These are phyloP conservation scores for Cyclina sinensis DNA, from an alignment of 1,140 invertebrate species.

Conservation along the genomic window DNA sequence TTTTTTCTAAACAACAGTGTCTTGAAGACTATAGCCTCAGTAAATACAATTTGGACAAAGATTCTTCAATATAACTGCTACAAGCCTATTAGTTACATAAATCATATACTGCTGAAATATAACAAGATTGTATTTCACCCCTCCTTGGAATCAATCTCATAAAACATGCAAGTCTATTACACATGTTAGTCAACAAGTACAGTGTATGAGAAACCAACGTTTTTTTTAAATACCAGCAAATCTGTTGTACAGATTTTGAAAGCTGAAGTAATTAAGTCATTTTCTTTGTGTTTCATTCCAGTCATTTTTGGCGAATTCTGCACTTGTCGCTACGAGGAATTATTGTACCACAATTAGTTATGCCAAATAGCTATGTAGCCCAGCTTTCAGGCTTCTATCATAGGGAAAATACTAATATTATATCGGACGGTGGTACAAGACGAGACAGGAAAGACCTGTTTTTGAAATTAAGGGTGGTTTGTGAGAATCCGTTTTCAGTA, in stretches of 20 bases:
- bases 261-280: slow-evolving; percentile 58
- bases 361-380: slow-evolving; percentile 33
- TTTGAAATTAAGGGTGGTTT: neutral
- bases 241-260: slow-evolving; percentile 20
- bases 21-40: no score
- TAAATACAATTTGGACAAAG: no score
- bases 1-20: no score
- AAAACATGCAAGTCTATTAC: no score
- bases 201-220: slow-evolving; percentile 2
- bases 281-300: slow-evolving; percentile 37
- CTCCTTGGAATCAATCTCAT: no score
- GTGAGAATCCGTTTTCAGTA: neutral
- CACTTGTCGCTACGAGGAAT: slow-evolving; percentile 42
- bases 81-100: no score
- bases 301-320: slow-evolving; percentile 42
- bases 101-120: no score
- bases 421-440: neutral
- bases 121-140: no score
- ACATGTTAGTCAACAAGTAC: slow-evolving; percentile 36
- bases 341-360: slow-evolving; percentile 62
- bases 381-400: slow-evolving; percentile 20
- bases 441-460: neutral
- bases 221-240: slow-evolving; percentile 1
- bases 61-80: no score
- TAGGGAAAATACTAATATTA: neutral